Percentiles rank a stretch among this genome's conserved stretches.
Evolutionary conservation across 1,140 invertebrate species (phyloP).

Genomic region (Megalonaias nervosa): DNA sequence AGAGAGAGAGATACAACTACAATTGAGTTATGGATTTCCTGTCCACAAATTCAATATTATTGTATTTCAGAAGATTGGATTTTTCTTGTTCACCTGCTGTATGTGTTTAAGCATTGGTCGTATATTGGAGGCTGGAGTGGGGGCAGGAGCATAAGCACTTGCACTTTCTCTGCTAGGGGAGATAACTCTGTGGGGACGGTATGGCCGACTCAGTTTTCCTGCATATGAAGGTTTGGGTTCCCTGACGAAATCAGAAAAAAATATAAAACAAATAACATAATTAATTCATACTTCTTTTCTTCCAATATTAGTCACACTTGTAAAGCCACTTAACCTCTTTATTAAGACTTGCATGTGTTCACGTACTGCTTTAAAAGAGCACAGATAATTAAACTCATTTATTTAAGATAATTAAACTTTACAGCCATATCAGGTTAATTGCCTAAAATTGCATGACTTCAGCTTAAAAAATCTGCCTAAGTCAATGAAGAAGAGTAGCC

Average conservation of each 20-base stretch:
- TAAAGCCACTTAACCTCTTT: too few species aligned
- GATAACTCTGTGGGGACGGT: slow-evolving; percentile 40
- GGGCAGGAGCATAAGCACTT: slow-evolving; percentile 53
- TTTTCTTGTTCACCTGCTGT: neutral
- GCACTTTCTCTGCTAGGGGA: slow-evolving; percentile 36
- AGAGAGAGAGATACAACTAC: neutral
- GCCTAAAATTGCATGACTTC: too few species aligned
- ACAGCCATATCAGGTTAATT: too few species aligned
- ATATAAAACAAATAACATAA: neutral
- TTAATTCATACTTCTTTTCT: neutral
- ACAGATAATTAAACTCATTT: too few species aligned
- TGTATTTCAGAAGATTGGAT: slow-evolving; percentile 1
- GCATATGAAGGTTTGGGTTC: slow-evolving; percentile 41
- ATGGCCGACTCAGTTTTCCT: slow-evolving; percentile 53
- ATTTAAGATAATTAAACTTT: too few species aligned
- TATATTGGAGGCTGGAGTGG: slow-evolving; percentile 56
- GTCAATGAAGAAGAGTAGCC: too few species aligned
- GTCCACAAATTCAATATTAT: neutral
- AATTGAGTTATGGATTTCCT: neutral
- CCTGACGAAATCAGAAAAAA: slow-evolving; percentile 31
- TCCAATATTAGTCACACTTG: too few species aligned
- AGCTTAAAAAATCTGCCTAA: too few species aligned
- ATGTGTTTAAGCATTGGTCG: slow-evolving; percentile 6
- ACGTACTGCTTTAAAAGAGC: too few species aligned
- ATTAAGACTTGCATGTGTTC: too few species aligned